Conservation (phyloP, 2,888 invertebrate genomes). For the Nematopogon swammerdamellus region DNA sequence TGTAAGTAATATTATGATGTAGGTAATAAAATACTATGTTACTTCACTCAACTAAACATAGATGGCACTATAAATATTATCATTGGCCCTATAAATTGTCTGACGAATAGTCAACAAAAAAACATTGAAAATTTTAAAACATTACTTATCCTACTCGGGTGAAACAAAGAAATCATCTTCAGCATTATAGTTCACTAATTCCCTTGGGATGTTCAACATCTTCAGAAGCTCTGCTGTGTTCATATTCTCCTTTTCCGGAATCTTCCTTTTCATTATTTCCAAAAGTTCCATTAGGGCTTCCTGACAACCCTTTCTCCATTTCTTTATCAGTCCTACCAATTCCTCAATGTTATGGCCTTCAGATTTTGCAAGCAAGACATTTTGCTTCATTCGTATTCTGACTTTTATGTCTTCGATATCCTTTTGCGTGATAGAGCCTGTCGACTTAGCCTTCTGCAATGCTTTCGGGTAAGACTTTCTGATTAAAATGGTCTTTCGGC, state of each 20-base stretch:
- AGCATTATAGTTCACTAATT: constrained; percentile 44
- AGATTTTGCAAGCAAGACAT: constrained; percentile 28
- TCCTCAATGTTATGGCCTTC: constrained; percentile 43
- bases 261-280: constrained; percentile 36
- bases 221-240: constrained; percentile 44
- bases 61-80: too few relatives aligned
- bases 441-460: constrained; percentile 38
- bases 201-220: constrained; percentile 43
- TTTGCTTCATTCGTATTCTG: constrained; percentile 40
- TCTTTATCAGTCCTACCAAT: constrained; percentile 40
- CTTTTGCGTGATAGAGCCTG: constrained; percentile 39
- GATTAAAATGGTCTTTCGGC: constrained; percentile 33
- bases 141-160: constrained; percentile 23
- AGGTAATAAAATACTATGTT: too few relatives aligned
- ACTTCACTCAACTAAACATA: too few relatives aligned
- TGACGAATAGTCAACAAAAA: too few relatives aligned
- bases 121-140: too few relatives aligned
- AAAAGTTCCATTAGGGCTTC: constrained; percentile 47
- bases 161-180: constrained; percentile 47
- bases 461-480: constrained; percentile 34
- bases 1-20: too few relatives aligned
- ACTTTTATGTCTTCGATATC: constrained; percentile 39
- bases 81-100: too few relatives aligned
- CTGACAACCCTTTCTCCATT: constrained; percentile 54
- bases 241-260: constrained; percentile 35